Evolutionary conservation across 2,797 vertebrate genomes (phyloP), one percentile per base, ranked within the genome.

Genomic region (Gymnothorax reevesii): DNA sequence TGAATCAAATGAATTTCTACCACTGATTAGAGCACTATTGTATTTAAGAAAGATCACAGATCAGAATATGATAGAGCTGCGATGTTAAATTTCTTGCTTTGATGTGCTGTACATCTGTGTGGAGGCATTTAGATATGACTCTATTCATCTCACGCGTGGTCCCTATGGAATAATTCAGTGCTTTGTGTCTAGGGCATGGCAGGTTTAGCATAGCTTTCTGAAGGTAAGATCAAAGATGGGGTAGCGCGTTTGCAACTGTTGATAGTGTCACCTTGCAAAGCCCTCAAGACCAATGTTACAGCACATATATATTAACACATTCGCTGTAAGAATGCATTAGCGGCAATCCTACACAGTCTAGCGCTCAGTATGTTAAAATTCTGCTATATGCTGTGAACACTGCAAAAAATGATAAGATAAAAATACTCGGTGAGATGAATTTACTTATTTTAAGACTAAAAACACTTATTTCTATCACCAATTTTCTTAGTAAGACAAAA

Each of bases 1-100:
- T 83, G 55, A 83, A 83, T 83, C 33, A 60, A 83, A 27, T 57
- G 22, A 12, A 83, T 83, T 83, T 60, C 55, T 13, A 83, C 55
- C 55, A 83, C 54, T 57, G 82, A 59, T 25, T 59, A 59, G 82
- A 5, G 10, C 57, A 55, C 52, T 83, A 59, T 83, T 83, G 57
- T 59, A 15, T 59, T n/a, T 54, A 8, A 7, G 55, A 55, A 55
- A 80, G 77, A 80, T 77, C 73, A 57, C 57, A 82, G 52, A 57
- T 55, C 25, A 59, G 57, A 59, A 15, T 60, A 15, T 27, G 55
- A 60, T 83, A 57, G 12, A 12, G 54, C 59, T 22, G 13, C 27
- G 20, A 9, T 82, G 55, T 8, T 82, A 82, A 55, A 22, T 80
- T 55, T 52, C 52, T 54, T 9, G 7, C 77, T 80, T 80, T 80